These are phyloP conservation scores for Orientallactaga bullata DNA, from an alignment of 2,113 vertebrate species.

Conservation along the genomic window DNA sequence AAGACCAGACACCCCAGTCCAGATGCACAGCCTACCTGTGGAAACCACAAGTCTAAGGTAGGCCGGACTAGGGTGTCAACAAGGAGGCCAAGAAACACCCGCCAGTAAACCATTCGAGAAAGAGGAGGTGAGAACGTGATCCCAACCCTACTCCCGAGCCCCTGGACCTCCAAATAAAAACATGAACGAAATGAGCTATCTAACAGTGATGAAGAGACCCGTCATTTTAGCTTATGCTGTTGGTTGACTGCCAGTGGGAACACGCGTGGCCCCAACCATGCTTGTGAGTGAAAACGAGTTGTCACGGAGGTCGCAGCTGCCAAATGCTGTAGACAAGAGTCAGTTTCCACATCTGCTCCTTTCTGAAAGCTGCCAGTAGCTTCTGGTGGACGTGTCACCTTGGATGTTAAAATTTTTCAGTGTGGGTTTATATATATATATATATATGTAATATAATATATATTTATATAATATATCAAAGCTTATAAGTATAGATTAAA, in stretches of 20 bases:
- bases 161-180: conserved; percentile 53
- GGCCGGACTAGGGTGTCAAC: not conserved
- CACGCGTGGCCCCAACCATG: conserved; percentile 83
- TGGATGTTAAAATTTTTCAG: conserved; percentile 88
- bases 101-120: conserved; percentile 61
- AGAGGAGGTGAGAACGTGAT: conserved; percentile 78
- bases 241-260: conserved; percentile 72
- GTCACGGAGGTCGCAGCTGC: conserved; percentile 87
- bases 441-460: conserved; percentile 86
- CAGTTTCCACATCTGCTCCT: conserved; percentile 80
- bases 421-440: conserved; percentile 86
- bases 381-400: conserved; percentile 85
- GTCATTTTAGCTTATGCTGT: conserved; percentile 85
- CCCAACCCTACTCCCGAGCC: conserved; percentile 4
- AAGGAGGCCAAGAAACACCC: not conserved
- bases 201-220: conserved; percentile 84
- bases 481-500: conserved; percentile 89
- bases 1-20: not conserved
- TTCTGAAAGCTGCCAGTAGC: conserved; percentile 87
- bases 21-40: not conserved
- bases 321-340: conserved; percentile 84
- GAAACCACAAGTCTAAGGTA: conserved; percentile 49
- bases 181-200: conserved; percentile 67
- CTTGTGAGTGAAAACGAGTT: conserved; percentile 84
- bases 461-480: conserved; percentile 92